phyloP scores from a whole-genome alignment of 2,797 vertebrate species.

The Otus scops region DNA sequence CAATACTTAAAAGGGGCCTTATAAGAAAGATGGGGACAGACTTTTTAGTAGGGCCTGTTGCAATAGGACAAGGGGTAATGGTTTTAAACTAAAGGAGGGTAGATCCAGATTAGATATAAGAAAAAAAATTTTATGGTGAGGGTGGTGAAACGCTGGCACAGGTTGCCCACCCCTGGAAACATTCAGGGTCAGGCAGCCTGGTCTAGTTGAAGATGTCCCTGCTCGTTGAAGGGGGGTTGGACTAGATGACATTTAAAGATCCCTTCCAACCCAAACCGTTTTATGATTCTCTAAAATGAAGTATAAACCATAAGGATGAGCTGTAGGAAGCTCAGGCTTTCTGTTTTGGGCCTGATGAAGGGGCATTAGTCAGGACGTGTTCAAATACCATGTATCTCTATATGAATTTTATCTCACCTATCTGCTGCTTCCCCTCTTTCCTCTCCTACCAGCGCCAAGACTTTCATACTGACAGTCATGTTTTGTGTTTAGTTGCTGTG shows the following conservation, averaged over 20 bases:
- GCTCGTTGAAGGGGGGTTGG: rapidly evolving
- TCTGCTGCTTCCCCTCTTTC: not conserved
- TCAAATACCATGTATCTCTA: rapidly evolving
- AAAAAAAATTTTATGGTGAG: rapidly evolving
- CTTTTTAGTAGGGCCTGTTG: not conserved
- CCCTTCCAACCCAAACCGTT: not conserved
- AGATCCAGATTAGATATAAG: not conserved
- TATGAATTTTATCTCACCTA: not conserved
- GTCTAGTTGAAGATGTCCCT: not conserved
- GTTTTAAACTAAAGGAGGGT: not conserved
- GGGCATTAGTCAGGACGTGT: not conserved
- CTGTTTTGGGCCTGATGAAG: not conserved
- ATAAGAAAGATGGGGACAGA: not conserved
- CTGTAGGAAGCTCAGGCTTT: not conserved
- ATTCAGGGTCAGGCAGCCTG: not conserved
- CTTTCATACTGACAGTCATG: not conserved
- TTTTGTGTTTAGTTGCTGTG: conserved; percentile 12
- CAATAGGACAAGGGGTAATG: not conserved
- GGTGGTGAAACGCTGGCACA: not conserved
- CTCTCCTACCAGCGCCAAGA: not conserved
- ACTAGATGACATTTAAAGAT: not conserved
- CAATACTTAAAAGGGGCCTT: not conserved
- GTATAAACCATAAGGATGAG: not conserved
- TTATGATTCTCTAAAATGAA: not conserved
- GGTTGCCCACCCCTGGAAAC: not conserved